Evolutionary conservation across 2,888 invertebrate species (phyloP).

Genomic region (Cheilosia soror): DNA sequence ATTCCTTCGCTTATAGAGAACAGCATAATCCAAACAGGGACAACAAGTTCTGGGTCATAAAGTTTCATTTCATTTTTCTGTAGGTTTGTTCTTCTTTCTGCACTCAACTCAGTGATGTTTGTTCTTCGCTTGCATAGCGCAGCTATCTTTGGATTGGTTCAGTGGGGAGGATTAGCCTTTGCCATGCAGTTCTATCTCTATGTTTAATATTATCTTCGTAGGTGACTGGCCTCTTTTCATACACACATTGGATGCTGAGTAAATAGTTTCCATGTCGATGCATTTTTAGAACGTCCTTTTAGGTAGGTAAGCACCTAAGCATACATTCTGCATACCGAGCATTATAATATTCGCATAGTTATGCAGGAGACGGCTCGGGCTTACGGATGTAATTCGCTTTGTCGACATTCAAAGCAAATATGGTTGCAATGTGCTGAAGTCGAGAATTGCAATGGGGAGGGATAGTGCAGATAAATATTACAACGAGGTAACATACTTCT

Average conservation of each 20-base stretch:
- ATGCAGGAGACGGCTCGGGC: not conserved
- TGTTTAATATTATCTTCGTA: conserved; percentile 12
- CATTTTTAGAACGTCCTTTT: conserved; percentile 44
- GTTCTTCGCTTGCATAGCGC: not conserved
- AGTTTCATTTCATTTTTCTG: conserved; percentile 15
- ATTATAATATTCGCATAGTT: conserved; percentile 11
- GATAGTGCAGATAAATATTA: not conserved
- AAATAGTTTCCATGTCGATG: conserved; percentile 35
- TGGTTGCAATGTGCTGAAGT: not conserved
- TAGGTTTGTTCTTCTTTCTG: not conserved
- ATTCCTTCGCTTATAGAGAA: conserved; percentile 4
- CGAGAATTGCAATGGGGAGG: not conserved
- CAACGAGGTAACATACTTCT: not conserved
- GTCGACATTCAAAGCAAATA: conserved; percentile 17
- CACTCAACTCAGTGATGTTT: not conserved
- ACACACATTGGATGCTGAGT: conserved; percentile 11
- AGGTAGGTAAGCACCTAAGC: conserved; percentile 5
- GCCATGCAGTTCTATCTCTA: not conserved
- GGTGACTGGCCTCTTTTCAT: conserved; percentile 25
- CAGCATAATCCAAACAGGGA: conserved; percentile 14
- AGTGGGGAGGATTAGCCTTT: not conserved
- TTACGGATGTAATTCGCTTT: conserved; percentile 16
- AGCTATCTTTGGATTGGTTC: not conserved
- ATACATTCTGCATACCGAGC: conserved; percentile 11
- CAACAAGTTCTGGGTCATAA: conserved; percentile 61